Evolutionary conservation across 2,888 invertebrate species (phyloP), one percentile per base, ranked within the genome.

Genomic region (Amphipyra tragopoginis): DNA sequence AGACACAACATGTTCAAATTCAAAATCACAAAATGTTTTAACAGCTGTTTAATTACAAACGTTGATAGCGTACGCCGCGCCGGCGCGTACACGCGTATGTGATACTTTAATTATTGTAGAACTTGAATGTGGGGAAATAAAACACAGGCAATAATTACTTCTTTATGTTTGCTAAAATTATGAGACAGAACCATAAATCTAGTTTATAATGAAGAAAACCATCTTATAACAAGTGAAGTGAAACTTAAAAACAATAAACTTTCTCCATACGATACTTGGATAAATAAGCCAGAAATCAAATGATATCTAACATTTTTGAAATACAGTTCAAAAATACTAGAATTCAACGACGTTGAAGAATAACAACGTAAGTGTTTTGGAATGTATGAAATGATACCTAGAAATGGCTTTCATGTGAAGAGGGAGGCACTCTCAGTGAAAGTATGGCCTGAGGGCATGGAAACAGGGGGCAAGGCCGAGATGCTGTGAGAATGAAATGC

Each of bases 381-480:
- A 59, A 65, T 77, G 63, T 59, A 53, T 51, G 44, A 51, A 62
- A 65, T 72, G 72, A 63, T 70, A 61, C 52, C 74, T 80, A 76
- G 80, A 74, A 72, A 70, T 81, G 65, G 79, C 80, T 81, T 81
- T 80, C 76, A 61, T 64, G 51, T 69, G 65, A 65, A 67, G 65
- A 79, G 71, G 75, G 76, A 71, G 76, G 76, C 62, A 54, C 70
- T 52, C 60, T 39, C 53, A 85, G 89, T 87, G 89, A 89, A 89
- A 89, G 89, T 88, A 40, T 66, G 44, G 65, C 84, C 86, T 63
- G 72, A 60, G 84, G 88, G 82, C 82, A 82, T 76, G 79, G 82
- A 82, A 81, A 78, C 76, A 64, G 63, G 14, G 77, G 72, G 66
- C 81, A 79, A 75, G 80, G 80, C 81, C 82, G 55, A 50, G 33